Evolutionary conservation across 53 echinoderm and acorn worm genomes (phyloP).

Genomic region (Holothuria scabra): DNA sequence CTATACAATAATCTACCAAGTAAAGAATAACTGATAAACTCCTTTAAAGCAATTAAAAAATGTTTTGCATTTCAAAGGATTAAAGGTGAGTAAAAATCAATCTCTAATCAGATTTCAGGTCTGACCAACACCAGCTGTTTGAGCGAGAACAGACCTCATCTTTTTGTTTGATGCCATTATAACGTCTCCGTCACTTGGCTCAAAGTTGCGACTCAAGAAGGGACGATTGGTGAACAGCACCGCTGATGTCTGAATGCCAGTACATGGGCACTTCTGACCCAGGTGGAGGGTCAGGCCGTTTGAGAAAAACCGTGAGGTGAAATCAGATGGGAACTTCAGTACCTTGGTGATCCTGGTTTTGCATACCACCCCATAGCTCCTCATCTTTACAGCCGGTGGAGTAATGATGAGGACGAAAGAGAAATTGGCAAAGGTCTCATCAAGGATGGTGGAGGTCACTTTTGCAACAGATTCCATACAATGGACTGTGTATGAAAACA

Average conservation of each 20-base stretch:
- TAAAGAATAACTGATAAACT: no score
- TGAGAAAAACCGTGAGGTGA: no score
- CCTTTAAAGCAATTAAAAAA: no score
- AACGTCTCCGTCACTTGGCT: neutral
- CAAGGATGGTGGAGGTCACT: neutral
- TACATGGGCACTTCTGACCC: neutral
- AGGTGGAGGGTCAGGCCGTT: neutral
- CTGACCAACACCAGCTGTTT: no score
- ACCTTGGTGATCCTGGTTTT: neutral
- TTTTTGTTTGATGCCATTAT: slow-evolving; percentile 19
- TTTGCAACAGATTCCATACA: neutral
- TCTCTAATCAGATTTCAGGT: no score
- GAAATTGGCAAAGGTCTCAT: neutral
- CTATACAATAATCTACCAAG: no score
- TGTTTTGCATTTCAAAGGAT: no score
- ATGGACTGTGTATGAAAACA: neutral
- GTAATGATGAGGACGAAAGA: neutral
- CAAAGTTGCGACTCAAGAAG: neutral
- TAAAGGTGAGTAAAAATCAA: no score
- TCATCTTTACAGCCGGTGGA: neutral
- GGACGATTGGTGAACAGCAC: slow-evolving; percentile 25
- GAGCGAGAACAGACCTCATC: neutral
- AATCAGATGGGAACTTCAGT: neutral
- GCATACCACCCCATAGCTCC: neutral
- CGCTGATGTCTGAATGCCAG: neutral